These are phyloP conservation scores for Tuberolachnus salignus DNA, from an alignment of 2,888 invertebrate genomes.

Conservation along the genomic window DNA sequence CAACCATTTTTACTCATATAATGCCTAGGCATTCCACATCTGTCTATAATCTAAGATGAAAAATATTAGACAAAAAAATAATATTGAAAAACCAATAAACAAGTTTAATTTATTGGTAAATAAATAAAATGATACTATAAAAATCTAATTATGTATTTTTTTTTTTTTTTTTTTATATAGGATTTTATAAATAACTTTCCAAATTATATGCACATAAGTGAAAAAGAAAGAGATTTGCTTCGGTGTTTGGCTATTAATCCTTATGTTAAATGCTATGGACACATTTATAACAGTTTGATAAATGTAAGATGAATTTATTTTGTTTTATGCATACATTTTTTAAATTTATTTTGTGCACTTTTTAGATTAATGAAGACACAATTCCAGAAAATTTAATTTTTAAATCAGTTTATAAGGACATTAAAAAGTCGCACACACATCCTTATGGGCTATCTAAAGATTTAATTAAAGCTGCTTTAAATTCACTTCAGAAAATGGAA, in stretches of 20 bases:
- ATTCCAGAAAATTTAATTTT: constrained; percentile 31
- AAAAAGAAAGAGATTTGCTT: constrained; percentile 39
- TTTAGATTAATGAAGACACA: background rate
- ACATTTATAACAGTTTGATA: constrained; percentile 24
- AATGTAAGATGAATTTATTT: constrained; percentile 3
- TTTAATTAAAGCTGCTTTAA: constrained; percentile 34
- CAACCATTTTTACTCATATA: too few species aligned
- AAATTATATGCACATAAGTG: background rate
- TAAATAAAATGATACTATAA: too few species aligned
- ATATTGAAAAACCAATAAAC: too few species aligned
- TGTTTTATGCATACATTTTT: background rate
- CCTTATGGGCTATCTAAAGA: constrained; percentile 36
- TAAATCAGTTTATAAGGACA: constrained; percentile 15
- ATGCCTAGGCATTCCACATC: too few species aligned
- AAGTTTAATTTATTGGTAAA: too few species aligned
- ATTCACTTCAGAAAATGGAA: constrained; percentile 18
- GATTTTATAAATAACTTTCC: constrained; percentile 30
- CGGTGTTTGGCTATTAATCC: constrained; percentile 27
- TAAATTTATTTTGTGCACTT: background rate
- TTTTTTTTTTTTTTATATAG: constrained; percentile 12
- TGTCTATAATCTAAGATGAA: too few species aligned
- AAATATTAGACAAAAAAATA: too few species aligned
- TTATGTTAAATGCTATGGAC: constrained; percentile 14
- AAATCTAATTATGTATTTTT: too few species aligned
- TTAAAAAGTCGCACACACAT: constrained; percentile 8